Evolutionary conservation across 1,140 invertebrate genomes (phyloP), one percentile per base, ranked within the genome.

Genomic region (Hylaeus volcanicus): DNA sequence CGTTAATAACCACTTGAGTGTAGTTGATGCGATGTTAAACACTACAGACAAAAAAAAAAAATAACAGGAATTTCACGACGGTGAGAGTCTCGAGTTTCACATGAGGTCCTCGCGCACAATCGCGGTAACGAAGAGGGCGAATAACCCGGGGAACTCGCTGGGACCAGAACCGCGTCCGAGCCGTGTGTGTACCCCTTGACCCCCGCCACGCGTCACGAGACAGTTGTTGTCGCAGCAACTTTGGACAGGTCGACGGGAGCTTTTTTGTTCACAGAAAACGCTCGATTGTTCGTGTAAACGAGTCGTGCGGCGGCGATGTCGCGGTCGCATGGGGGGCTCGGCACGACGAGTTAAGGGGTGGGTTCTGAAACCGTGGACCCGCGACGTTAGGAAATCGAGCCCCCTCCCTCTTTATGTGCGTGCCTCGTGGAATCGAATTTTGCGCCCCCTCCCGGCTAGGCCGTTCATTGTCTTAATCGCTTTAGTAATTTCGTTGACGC

Each of bases 231-330:
- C 84, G 84, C 64, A 51, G 76, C 84, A 86, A 79, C 84, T 86
- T 86, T 75, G 85, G 85, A 86, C 85, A 86, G 84, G 85, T 86
- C 84, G 84, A 86, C 85, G 75, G 84, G 83, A 86, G 80, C 71
- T 85, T 83, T 86, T 86, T 86, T 86, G 84, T 86, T 71, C 83
- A 60, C 39, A 63, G 70, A 77, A 81, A 82, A 86, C 84, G 84
- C 56, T 58, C 83, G 83, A 86, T 86, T 86, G 84, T 86, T 86
- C 83, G 74, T 81, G 70, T 81, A 86, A 86, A 82, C 84, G 84
- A 81, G 83, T 85, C 70, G 83, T 65, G 65, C 74, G 79, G 61
- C 83, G 79, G 45, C 55, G 73, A 74, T 75, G 79, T 80, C 79
- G 73, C 73, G 72, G 79, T 80, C 51, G 51, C 6, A 14, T 9